Base-by-base conservation (phyloP, 2,888 invertebrate genomes). In the Rhaphigaster nebulosa region DNA sequence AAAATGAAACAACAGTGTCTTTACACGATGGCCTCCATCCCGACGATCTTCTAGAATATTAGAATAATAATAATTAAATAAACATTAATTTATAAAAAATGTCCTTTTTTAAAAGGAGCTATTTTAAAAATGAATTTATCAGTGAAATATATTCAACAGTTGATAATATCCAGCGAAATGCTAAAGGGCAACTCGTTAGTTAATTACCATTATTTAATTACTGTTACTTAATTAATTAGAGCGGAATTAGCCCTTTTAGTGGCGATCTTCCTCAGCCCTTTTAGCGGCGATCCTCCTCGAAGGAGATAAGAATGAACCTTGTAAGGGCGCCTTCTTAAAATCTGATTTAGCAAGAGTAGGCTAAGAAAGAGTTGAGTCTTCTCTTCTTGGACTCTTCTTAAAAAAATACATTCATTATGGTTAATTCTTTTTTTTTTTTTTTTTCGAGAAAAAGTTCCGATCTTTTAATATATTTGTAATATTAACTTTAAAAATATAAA, bases 111-210 rank as follows among this genome's bases (percentile, higher is more conserved):
- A 3, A 76, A 76, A 38, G 70, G 70, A 38, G 20, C 20, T 20
- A 12, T 60, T 2, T 60, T 18, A 12, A 60, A 10, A 15, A 15
- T 18, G 18, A 41, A 26, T 80, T 41, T 80, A 41, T 41, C 41
- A 80, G 80, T 23, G n/a, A 84, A 84, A 84, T 84, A 45, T 84
- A 84, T 50, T 84, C 84, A 84, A 41, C n/a, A 84, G 45, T 26
- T 84, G 15, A 84, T 45, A 50, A 84, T 34, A 38, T 38, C 34
- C 5, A 4, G 12, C 1, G 41, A 23, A 18, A n/a, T 13, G 5
- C 15, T 50, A n/a, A 80, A 84, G n/a, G 45, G 0, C 1, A 0
- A 20, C 84, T 50, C 45, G 84, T 84, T 84, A 84, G n/a, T 84
- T 84, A 84, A 84, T 84, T 84, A 84, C 45, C 20, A 3, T 4